Evolutionary conservation across 2,888 invertebrate genomes (phyloP), one percentile per base, ranked within the genome.

Genomic region (Drosophila subquinaria): DNA sequence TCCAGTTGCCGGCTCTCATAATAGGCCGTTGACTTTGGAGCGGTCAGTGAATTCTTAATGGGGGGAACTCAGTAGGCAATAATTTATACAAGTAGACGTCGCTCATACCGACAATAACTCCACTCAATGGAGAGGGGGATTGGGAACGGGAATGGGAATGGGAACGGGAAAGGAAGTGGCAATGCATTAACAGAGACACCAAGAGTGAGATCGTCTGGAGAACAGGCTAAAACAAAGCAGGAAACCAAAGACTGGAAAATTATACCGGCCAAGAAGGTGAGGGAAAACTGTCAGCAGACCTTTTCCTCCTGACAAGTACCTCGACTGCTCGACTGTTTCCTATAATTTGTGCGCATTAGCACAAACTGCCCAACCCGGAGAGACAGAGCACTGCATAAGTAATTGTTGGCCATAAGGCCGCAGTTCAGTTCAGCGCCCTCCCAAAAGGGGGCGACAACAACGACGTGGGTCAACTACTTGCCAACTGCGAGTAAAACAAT

Each of bases 21-120:
- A 81, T 83, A 81, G 89, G 91, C 88, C 90, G 85, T 88, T 89
- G 89, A 90, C 89, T 90, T 89, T 78, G 78, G 69, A 83, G 76
- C 91, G 89, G 91, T 90, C 90, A 90, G 83, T 90, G 90, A 87
- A 90, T 89, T 89, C 79, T 85, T 88, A 89, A 82, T 89, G 81
- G 75, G 70, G 73, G 59, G 65, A 72, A 60, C 69, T 60, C 69
- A 64, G 83, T 73, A 81, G 73, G 90, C 89, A 88, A 88, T 90
- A 88, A 85, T 79, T 82, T 84, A 85, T 62, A 87, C 88, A 81
- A 84, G 89, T 69, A 72, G 82, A 64, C 70, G 79, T 60, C 74
- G 62, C 67, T 69, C 73, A 64, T 38, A 50, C 76, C 63, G 65
- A 73, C 86, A 76, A 56, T 60, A 63, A 70, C 64, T 45, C 55